Evolutionary conservation across 2,888 invertebrate genomes (phyloP), one percentile per base, ranked within the genome.

Genomic region (Epirrita christyi): DNA sequence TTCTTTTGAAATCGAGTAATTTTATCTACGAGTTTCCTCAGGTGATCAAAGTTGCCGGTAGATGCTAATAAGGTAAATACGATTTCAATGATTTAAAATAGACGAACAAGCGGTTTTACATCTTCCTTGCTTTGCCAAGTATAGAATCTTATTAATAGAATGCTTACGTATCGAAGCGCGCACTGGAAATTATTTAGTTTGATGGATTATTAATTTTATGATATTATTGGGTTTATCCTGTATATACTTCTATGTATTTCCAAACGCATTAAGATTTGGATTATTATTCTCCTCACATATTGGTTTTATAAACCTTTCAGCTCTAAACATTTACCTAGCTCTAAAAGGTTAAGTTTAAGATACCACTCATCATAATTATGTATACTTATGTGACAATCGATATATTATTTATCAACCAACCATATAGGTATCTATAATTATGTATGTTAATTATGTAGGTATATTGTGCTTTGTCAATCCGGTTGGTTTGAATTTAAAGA

Each of bases 401-500:
- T n/a, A n/a, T n/a, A n/a, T n/a, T n/a, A n/a, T n/a, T n/a, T n/a
- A n/a, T n/a, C n/a, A n/a, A n/a, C n/a, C n/a, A n/a, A n/a, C n/a
- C n/a, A n/a, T n/a, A n/a, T n/a, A n/a, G n/a, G n/a, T n/a, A n/a
- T n/a, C n/a, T n/a, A n/a, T n/a, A n/a, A n/a, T n/a, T n/a, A 21
- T 21, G 21, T 21, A 4, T 21, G 2, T 21, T 3, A 3, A 21
- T 3, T 21, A 21, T 21, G 4, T 21, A 21, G 21, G 21, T 21
- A 21, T 21, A 21, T 21, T 21, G 21, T 21, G 21, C 41, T 51
- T 57, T 61, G 67, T n/a, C 61, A 68, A 73, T 71, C 65, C 65
- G 61, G 70, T 67, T 66, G 68, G 72, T 68, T 74, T 76, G 67
- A 70, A 68, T 58, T 71, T 66, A 51, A 62, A 68, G 67, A 71